phyloP scores from a whole-genome alignment of 2,888 invertebrate species.

The Caprella mutica region DNA sequence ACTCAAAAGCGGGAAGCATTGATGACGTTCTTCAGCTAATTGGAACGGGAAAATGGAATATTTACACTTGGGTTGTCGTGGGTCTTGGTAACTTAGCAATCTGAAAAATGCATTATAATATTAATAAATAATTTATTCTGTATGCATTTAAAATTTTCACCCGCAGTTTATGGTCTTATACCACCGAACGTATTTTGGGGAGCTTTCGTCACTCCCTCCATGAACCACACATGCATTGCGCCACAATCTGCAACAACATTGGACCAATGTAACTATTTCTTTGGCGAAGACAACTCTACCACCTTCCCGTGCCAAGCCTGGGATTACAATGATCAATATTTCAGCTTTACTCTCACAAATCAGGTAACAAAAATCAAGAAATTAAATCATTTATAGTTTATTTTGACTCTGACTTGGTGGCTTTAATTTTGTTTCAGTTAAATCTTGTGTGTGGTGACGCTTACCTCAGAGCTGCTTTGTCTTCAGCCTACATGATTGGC shows the following conservation, averaged over 20 bases:
- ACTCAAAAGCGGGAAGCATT: too few relatives aligned
- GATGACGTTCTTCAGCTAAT: too few relatives aligned
- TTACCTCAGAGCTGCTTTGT: conserved; percentile 13
- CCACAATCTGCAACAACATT: not conserved
- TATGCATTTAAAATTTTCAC: too few relatives aligned
- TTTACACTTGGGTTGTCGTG: too few relatives aligned
- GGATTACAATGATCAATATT: conserved; percentile 6
- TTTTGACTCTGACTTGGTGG: not conserved
- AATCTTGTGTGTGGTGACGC: conserved; percentile 16
- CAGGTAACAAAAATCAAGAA: not conserved
- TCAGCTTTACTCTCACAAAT: not conserved
- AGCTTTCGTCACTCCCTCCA: conserved; percentile 11
- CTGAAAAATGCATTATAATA: too few relatives aligned
- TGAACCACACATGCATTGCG: conserved; percentile 13
- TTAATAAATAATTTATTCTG: too few relatives aligned
- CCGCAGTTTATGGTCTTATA: not conserved
- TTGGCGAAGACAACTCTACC: not conserved
- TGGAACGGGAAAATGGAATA: too few relatives aligned
- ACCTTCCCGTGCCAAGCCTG: conserved; percentile 4
- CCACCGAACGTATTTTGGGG: conserved; percentile 11
- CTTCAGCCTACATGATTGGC: conserved; percentile 13
- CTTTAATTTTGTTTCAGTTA: conserved; percentile 4
- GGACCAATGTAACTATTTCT: not conserved
- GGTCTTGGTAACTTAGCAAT: too few relatives aligned
- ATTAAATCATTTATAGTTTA: not conserved